Evolutionary conservation across 2,113 vertebrate genomes (phyloP).

Genomic region (Eulacestoma nigropectus): DNA sequence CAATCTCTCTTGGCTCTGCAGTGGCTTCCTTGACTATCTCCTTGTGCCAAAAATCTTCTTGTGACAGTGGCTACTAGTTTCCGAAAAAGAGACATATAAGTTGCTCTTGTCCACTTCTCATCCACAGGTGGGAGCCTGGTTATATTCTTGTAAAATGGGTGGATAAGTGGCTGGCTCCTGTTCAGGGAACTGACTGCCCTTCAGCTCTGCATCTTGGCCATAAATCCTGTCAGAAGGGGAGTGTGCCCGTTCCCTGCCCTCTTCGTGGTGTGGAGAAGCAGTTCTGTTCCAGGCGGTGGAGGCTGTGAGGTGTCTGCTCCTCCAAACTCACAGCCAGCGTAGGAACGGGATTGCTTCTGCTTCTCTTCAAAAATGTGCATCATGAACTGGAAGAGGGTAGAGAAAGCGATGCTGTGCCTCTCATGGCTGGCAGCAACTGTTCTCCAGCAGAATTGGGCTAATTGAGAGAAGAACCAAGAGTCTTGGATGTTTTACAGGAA

Average conservation of each 20-base stretch:
- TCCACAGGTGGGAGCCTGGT: not conserved
- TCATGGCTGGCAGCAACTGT: not conserved
- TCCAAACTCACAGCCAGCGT: not conserved
- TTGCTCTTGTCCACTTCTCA: not conserved
- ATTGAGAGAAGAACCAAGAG: not conserved
- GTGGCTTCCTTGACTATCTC: not conserved
- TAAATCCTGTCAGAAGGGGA: not conserved
- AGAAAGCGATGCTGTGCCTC: not conserved
- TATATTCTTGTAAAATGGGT: not conserved
- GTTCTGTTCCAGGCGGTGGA: not conserved
- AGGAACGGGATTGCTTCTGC: not conserved
- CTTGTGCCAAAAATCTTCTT: not conserved
- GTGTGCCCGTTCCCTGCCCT: not conserved
- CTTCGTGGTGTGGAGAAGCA: not conserved
- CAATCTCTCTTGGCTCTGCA: not conserved
- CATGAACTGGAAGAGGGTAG: not conserved
- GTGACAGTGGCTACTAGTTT: not conserved
- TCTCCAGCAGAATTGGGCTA: not conserved
- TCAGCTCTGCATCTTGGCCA: not conserved
- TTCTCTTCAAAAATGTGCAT: not conserved
- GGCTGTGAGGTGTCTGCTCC: not conserved
- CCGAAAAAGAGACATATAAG: not conserved
- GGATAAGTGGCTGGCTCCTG: not conserved
- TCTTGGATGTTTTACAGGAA: not conserved
- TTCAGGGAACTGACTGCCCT: fast-evolving